Evolutionary conservation across 2,888 invertebrate genomes (phyloP).

Genomic region (Andricus quercusramuli): DNA sequence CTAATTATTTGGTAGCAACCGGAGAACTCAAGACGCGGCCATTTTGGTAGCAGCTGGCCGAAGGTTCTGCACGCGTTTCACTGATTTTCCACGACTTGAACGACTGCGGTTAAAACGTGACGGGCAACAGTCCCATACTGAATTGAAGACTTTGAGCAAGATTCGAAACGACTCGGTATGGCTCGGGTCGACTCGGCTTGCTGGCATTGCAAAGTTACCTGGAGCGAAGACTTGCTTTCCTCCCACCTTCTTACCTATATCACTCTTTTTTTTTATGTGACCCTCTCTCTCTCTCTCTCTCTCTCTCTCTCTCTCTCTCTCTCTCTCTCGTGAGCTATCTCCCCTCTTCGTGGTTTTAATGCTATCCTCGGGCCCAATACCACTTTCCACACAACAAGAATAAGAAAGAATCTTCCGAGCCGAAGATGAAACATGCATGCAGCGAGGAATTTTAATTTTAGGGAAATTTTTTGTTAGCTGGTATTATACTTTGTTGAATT

Average conservation of each 20-base stretch:
- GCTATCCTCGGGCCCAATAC: constrained; percentile 2
- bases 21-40: constrained; percentile 66
- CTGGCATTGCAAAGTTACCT: constrained; percentile 51
- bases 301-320: constrained; percentile 6
- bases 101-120: constrained; percentile 51
- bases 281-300: constrained; percentile 22
- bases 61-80: constrained; percentile 55
- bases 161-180: constrained; percentile 43
- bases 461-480: background rate
- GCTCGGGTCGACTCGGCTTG: constrained; percentile 50
- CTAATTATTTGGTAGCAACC: constrained; percentile 41
- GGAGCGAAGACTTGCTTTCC: constrained; percentile 46
- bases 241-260: constrained; percentile 47
- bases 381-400: background rate
- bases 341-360: background rate
- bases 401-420: background rate
- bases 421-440: constrained; percentile 5
- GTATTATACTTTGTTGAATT: too few relatives aligned
- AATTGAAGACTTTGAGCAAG: constrained; percentile 46
- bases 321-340: constrained; percentile 15
- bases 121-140: constrained; percentile 60
- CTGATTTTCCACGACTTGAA: constrained; percentile 52
- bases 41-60: constrained; percentile 68
- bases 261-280: constrained; percentile 10
- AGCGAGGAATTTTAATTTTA: background rate